These are phyloP conservation scores for Diadema setosum DNA, from an alignment of 35 echinoderm and acorn worm genomes.

Conservation along the genomic window DNA sequence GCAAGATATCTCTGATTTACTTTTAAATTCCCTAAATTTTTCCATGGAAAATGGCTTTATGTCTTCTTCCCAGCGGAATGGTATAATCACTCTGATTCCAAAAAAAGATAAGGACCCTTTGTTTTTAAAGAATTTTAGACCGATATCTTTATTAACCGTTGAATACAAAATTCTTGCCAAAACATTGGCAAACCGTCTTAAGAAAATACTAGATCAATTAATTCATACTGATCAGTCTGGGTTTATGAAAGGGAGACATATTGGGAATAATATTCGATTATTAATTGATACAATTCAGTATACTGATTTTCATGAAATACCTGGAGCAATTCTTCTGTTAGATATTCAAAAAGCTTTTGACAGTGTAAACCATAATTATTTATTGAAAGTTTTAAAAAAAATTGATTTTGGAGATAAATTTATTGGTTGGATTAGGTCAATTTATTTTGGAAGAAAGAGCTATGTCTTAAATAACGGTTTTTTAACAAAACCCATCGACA, in stretches of 20 bases:
- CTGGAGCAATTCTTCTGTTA: neutral
- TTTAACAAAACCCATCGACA: neutral
- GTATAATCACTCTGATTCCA: neutral
- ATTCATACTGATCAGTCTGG: conserved; percentile 11
- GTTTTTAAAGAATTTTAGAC: conserved; percentile 14
- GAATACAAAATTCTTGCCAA: conserved; percentile 26
- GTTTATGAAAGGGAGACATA: conserved; percentile 6
- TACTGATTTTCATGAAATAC: neutral
- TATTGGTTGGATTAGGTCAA: neutral
- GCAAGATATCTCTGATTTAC: conserved; percentile 7
- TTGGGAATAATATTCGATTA: conserved; percentile 9
- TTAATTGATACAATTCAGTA: neutral
- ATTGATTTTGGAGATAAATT: too few species aligned
- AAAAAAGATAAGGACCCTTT: conserved; percentile 12
- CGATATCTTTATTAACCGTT: conserved; percentile 14
- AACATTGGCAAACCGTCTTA: neutral
- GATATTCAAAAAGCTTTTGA: conserved; percentile 53
- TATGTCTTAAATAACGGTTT: conserved; percentile 13
- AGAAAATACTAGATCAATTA: neutral
- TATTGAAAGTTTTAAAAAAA: neutral
- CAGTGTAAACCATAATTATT: conserved; percentile 1
- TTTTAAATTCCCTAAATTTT: neutral
- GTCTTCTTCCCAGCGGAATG: neutral
- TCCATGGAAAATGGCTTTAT: conserved; percentile 10
- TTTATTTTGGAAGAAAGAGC: conserved; percentile 1